A percentile compares a stretch with the other conserved stretches of the same genome.
Evolutionary conservation across 1,140 invertebrate species (phyloP).

Genomic region (Physella acuta): DNA sequence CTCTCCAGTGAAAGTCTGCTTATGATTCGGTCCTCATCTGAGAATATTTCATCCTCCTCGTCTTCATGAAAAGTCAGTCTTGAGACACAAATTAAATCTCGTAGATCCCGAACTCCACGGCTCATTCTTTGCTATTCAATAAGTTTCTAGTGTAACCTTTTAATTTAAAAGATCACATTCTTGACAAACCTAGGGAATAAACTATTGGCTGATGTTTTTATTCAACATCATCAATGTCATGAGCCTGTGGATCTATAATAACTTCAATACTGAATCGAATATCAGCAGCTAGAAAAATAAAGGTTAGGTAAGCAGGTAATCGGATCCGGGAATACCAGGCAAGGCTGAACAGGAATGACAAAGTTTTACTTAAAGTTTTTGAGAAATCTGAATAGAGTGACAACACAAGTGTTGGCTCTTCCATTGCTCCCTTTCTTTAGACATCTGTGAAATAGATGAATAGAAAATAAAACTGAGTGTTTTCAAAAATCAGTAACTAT

Average conservation of each 20-base stretch:
- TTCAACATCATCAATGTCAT: slow-evolving; percentile 10
- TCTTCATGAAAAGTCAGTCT: slow-evolving; percentile 49
- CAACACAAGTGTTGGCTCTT: slow-evolving; percentile 4
- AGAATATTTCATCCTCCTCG: slow-evolving; percentile 41
- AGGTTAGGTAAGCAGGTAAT: slow-evolving; percentile 18
- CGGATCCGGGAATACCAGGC: slow-evolving; percentile 18
- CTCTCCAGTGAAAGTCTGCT: background rate
- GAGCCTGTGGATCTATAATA: background rate
- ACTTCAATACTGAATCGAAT: slow-evolving; percentile 18
- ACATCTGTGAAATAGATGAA: too few species aligned
- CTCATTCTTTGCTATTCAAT: slow-evolving; percentile 40
- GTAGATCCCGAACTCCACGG: slow-evolving; percentile 52
- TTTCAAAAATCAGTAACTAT: too few species aligned
- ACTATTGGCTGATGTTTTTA: background rate
- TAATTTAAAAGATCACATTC: background rate
- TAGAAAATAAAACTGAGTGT: too few species aligned
- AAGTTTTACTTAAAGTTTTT: slow-evolving; percentile 10
- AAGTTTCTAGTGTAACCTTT: background rate
- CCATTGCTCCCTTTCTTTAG: slow-evolving; percentile 6
- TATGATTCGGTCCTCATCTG: slow-evolving; percentile 26
- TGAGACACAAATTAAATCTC: slow-evolving; percentile 57
- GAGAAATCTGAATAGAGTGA: slow-evolving; percentile 17
- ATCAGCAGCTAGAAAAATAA: slow-evolving; percentile 23
- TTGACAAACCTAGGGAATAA: background rate
- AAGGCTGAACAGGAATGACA: slow-evolving; percentile 18